A percentile compares a stretch with the other conserved stretches of the same genome.
Conservation (phyloP, 2,888 invertebrate species). For the Axea sp. region DNA sequence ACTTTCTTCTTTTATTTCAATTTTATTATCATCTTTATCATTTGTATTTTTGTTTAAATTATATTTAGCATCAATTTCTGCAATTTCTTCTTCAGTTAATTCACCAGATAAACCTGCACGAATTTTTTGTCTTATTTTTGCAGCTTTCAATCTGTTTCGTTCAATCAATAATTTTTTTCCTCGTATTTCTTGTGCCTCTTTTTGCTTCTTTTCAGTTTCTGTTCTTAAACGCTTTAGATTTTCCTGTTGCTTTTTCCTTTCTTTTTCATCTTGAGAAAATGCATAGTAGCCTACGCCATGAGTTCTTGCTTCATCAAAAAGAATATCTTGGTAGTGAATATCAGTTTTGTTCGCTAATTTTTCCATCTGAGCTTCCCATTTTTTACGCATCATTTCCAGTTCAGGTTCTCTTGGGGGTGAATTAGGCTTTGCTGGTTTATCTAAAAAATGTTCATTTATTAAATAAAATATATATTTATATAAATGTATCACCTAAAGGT, state of each 20-base stretch:
- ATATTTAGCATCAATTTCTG: slow-evolving; percentile 52
- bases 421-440: slow-evolving; percentile 9
- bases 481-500: no score
- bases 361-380: slow-evolving; percentile 93
- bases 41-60: slow-evolving; percentile 28
- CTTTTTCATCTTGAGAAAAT: slow-evolving; percentile 91
- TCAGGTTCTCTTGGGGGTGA: slow-evolving; percentile 71
- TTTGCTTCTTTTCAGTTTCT: slow-evolving; percentile 86
- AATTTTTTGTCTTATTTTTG: slow-evolving; percentile 86
- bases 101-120: slow-evolving; percentile 86
- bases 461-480: no score
- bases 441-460: not conserved
- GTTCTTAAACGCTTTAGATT: slow-evolving; percentile 86
- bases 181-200: slow-evolving; percentile 83
- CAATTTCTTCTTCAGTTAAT: slow-evolving; percentile 71
- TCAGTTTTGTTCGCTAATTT: slow-evolving; percentile 86
- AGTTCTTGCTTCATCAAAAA: slow-evolving; percentile 93
- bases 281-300: slow-evolving; percentile 96
- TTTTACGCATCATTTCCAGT: slow-evolving; percentile 85
- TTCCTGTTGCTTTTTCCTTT: slow-evolving; percentile 89
- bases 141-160: slow-evolving; percentile 86
- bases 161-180: slow-evolving; percentile 84
- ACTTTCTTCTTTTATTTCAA: slow-evolving; percentile 54
- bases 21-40: not conserved
- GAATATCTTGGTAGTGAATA: slow-evolving; percentile 95